Evolutionary conservation across 2,888 invertebrate genomes (phyloP).

Genomic region (Sarcophaga rosellei): DNA sequence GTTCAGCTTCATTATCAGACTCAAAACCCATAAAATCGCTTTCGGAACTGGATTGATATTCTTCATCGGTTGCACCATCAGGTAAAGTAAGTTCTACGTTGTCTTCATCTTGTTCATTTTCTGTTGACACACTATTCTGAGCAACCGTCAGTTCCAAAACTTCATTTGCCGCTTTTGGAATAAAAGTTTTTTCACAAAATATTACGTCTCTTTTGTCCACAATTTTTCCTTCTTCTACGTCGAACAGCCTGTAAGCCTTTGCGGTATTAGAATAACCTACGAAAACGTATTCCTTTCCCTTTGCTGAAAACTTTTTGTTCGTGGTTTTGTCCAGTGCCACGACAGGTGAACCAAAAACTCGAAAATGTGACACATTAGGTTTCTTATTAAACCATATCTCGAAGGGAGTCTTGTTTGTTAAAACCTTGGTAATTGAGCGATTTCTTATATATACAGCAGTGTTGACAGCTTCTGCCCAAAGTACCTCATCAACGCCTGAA

Average conservation of each 20-base stretch:
- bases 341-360: background rate
- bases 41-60: no score
- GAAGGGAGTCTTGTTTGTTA: no score
- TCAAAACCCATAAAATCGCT: no score
- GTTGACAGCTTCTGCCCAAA: conserved; percentile 21
- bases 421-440: no score
- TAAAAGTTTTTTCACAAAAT: background rate
- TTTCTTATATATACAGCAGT: no score
- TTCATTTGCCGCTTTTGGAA: background rate
- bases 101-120: no score
- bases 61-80: no score
- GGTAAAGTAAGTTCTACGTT: no score
- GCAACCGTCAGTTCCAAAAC: background rate
- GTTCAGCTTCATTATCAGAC: background rate
- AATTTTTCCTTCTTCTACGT: background rate
- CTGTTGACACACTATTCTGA: background rate
- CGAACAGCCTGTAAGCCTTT: conserved; percentile 5
- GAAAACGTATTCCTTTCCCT: conserved; percentile 11
- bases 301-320: background rate
- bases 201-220: background rate
- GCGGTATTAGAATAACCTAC: background rate
- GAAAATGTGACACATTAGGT: no score
- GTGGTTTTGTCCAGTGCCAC: conserved; percentile 5
- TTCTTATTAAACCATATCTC: no score
- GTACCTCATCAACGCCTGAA: no score